Evolutionary conservation across 1,140 invertebrate species (phyloP), one percentile per base, ranked within the genome.

Genomic region (Aphaenogaster ashmeadi): DNA sequence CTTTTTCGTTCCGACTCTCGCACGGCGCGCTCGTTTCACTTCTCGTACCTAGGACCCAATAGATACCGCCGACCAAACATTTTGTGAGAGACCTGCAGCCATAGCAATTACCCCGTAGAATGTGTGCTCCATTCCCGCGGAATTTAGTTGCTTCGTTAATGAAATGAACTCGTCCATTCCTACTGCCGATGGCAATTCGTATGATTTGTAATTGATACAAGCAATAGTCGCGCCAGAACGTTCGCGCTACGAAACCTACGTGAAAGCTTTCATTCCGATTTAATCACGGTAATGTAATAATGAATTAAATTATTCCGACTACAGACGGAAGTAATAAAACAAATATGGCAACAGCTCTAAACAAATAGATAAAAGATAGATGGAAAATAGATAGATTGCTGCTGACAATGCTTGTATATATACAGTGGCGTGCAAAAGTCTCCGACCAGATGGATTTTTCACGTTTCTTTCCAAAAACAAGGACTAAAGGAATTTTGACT

Each of bases 101-200:
- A 86, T 91, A 92, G 92, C 93, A 94, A 94, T 94, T 93, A 94
- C 91, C 86, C 69, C 6, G 66, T 50, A 50, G 90, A 93, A 78
- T 90, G 91, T 88, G 91, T 88, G 88, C 86, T 88, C 89, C 52
- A 87, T 83, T 89, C 80, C 88, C 84, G 80, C 88, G 91, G 93
- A 93, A 94, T 78, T 94, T 93, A 94, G 90, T 94, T 91, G 93
- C 88, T 93, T 94, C 92, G 94, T 95, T 94, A 95, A 94, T 92
- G 92, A 94, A 94, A 94, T 94, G 93, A 92, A 94, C 94, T 92
- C 90, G 88, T 71, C 60, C 62, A 52, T 80, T 81, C 18, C 54
- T 64, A 13, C 44, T 75, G 33, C 47, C 69, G 21, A 60, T 74
- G 11, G 33, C 44, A 50, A n/a, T 38, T 60, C 44, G 33, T n/a